Conservation (phyloP, 30 jellyfish, hydroid and myxozoan genomes). For the Chironex yamaguchii region DNA sequence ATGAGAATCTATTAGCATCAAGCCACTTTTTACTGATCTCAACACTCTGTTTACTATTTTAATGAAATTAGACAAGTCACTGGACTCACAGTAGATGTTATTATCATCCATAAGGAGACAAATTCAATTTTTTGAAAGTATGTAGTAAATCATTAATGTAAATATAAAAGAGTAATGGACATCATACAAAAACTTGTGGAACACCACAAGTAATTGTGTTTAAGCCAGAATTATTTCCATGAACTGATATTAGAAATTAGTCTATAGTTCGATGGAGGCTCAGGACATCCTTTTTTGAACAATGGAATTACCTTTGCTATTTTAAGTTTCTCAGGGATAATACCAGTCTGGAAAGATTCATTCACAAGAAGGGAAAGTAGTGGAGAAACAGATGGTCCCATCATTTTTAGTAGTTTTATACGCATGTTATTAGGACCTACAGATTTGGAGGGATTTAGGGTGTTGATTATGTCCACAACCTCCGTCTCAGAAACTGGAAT, state of each 20-base stretch:
- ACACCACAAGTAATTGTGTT: constrained; percentile 39
- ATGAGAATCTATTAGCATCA: constrained; percentile 1
- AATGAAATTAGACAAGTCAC: constrained; percentile 1
- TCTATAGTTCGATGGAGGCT: constrained; percentile 26
- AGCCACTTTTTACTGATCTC: too few relatives aligned
- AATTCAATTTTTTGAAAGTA: constrained; percentile 17
- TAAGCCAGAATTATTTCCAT: constrained; percentile 47
- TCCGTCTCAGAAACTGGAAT: constrained; percentile 38
- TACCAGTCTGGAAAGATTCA: constrained; percentile 36
- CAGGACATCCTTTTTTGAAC: constrained; percentile 63
- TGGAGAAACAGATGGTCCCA: constrained; percentile 22
- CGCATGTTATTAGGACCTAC: constrained; percentile 62
- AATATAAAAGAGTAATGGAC: constrained; percentile 20
- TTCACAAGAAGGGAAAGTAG: constrained; percentile 46
- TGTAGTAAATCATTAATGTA: constrained; percentile 29
- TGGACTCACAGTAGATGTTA: constrained; percentile 25
- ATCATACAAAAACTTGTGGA: constrained; percentile 69
- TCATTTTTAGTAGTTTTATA: constrained; percentile 29
- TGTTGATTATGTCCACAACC: constrained; percentile 43
- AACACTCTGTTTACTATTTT: constrained; percentile 22
- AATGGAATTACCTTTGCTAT: constrained; percentile 43
- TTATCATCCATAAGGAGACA: constrained; percentile 30
- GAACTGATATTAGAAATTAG: constrained; percentile 35
- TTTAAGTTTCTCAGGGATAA: constrained; percentile 14
- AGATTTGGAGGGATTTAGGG: constrained; percentile 36